Conservation (phyloP, 2,797 vertebrate species). For the Falco naumanni region DNA sequence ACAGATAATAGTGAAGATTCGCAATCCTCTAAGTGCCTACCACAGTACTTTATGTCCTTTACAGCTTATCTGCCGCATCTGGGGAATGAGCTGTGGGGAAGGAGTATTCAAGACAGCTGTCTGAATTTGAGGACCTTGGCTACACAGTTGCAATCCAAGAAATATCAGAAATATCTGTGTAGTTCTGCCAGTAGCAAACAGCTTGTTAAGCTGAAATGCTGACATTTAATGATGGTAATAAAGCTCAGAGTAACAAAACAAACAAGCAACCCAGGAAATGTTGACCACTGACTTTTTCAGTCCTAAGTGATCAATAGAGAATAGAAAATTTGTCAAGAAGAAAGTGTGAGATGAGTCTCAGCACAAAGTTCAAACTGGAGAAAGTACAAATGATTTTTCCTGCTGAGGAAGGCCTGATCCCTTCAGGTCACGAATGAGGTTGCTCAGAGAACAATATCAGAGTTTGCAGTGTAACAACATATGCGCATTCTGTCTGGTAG, state of each 20-base stretch:
- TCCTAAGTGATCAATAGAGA: neutral
- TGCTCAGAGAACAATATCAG: neutral
- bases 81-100: neutral
- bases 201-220: neutral
- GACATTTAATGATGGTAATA: neutral
- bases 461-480: neutral
- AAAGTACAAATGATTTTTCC: neutral
- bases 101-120: neutral
- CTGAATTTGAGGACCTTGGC: neutral
- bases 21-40: neutral
- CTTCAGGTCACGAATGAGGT: neutral
- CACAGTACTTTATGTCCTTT: neutral
- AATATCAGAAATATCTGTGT: neutral
- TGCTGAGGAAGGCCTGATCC: neutral
- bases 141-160: neutral
- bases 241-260: neutral
- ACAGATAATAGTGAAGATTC: neutral
- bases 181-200: neutral
- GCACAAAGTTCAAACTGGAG: neutral
- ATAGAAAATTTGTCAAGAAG: neutral
- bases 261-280: neutral
- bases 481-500: neutral
- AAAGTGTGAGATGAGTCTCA: neutral
- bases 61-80: rapidly evolving
- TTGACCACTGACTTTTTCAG: constrained; percentile 2